These are phyloP conservation scores for Stictonetta naevosa DNA, from an alignment of 2,113 vertebrate genomes.

Conservation along the genomic window DNA sequence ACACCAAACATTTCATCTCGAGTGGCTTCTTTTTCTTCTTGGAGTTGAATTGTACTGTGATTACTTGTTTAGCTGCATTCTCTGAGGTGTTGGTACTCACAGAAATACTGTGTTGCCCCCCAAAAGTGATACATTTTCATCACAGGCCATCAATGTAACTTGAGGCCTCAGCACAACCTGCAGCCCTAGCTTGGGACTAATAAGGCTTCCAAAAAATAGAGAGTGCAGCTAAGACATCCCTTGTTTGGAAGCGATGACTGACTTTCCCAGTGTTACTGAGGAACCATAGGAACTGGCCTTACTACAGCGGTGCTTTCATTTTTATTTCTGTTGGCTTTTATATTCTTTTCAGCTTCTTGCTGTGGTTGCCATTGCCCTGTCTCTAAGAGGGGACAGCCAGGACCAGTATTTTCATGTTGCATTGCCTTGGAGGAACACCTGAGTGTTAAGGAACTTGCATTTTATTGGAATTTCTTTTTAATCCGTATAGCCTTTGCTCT, in stretches of 20 bases:
- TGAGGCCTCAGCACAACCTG: neutral
- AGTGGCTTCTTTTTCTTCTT: neutral
- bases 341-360: neutral
- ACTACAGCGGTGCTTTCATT: neutral
- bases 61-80: neutral
- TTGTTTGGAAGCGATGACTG: neutral
- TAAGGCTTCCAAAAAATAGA: neutral
- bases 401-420: no score
- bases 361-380: neutral
- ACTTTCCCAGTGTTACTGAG: neutral
- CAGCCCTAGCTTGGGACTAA: rapidly evolving
- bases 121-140: neutral
- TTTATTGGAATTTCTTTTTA: neutral
- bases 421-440: neutral
- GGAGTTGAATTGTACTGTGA: rapidly evolving
- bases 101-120: neutral
- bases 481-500: neutral
- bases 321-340: neutral
- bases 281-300: neutral
- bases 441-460: neutral
- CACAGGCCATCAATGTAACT: rapidly evolving
- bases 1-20: neutral
- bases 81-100: neutral
- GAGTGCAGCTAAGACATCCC: neutral
- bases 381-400: neutral